phyloP scores from a whole-genome alignment of 2,113 vertebrate species.

The Parus major region DNA sequence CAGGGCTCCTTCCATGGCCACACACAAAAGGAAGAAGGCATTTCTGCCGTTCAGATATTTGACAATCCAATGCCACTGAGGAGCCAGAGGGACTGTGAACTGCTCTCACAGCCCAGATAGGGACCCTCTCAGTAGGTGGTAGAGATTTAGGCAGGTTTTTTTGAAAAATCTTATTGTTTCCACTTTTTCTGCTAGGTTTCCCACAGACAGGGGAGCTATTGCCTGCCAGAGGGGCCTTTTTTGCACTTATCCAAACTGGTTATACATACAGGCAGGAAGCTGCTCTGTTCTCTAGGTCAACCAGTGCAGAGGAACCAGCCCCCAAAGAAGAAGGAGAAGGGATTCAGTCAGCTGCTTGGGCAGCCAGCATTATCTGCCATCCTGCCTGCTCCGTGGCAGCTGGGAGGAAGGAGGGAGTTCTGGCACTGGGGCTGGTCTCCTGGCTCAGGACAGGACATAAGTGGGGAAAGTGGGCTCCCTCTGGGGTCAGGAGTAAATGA shows the following conservation, averaged over 20 bases:
- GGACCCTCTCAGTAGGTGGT: background rate
- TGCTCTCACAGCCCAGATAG: background rate
- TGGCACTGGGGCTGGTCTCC: background rate
- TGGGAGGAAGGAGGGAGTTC: background rate
- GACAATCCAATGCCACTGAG: background rate
- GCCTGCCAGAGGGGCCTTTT: background rate
- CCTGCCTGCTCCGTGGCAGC: background rate
- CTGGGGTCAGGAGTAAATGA: background rate
- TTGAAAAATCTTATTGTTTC: background rate
- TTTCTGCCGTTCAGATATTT: background rate
- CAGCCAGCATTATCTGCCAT: background rate
- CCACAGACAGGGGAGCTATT: background rate
- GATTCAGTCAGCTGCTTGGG: accelerated
- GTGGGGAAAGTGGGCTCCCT: accelerated
- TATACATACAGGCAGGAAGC: background rate
- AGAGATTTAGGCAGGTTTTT: background rate
- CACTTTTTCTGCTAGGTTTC: background rate
- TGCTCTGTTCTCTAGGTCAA: background rate
- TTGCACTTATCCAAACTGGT: background rate
- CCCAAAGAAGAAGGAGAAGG: background rate
- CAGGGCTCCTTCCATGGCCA: background rate
- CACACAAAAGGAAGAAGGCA: background rate
- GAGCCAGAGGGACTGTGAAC: background rate
- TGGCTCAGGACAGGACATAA: background rate
- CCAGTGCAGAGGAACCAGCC: background rate